Base-by-base conservation (phyloP, 2,113 vertebrate genomes). In the Hoplias malabaricus region DNA sequence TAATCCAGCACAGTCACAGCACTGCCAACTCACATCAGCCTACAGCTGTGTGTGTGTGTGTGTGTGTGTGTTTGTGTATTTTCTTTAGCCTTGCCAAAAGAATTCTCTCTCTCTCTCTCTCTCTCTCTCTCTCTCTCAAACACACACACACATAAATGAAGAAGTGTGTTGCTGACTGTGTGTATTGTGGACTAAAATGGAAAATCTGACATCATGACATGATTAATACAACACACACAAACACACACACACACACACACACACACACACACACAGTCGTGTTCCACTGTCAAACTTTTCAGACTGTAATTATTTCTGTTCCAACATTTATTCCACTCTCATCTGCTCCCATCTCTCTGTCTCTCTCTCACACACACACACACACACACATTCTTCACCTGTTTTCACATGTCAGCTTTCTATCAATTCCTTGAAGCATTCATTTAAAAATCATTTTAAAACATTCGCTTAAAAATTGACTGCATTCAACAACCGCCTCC, bases 181-280 rank as follows among this genome's bases (percentile, higher is more conserved):
- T n/a, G n/a, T n/a, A 80, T 84, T n/a, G n/a, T n/a, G n/a, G n/a
- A n/a, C 84, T 75, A 56, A 80, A 82, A 88, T 87, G 90, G 91
- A 92, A 92, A 92, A 90, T 88, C 59, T 86, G 85, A 92, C 76
- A 48, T 92, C 86, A 86, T 57, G 78, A 70, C 31, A 34, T 46
- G 12, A 62, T 73, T 80, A 78, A 23, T 23, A 19, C 77, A 65
- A 83, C 74, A 79, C 71, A 69, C 36, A 72, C 46, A 29, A 62
- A 76, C 61, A 53, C 21, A 66, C 65, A 36, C 54, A 21, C 43
- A n/a, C 62, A 69, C 42, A 29, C 33, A 21, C 48, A 25, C 5
- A 61, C 27, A 46, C 13, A 69, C n/a, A 50, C 25, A 61, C 53
- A 33, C 56, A 29, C 14, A 33, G 6, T 40, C 1, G 8, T 4